These are phyloP conservation scores for Megaceryle maxima DNA, from an alignment of 2,113 vertebrate genomes.

Conservation along the genomic window DNA sequence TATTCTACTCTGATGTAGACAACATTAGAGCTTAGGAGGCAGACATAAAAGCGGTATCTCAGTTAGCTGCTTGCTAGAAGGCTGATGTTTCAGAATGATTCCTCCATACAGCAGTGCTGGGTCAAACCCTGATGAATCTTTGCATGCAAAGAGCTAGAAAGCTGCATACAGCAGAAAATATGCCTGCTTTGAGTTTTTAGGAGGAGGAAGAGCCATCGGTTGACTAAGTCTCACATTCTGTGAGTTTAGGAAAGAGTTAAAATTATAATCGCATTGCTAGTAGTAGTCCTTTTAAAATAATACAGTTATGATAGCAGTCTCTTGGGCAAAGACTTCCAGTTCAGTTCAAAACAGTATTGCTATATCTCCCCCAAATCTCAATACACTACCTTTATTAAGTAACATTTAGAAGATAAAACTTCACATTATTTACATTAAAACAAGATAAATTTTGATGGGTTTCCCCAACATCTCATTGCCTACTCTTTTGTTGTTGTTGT, in stretches of 20 bases:
- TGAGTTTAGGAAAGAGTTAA: not conserved
- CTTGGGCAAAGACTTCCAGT: not conserved
- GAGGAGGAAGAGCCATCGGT: not conserved
- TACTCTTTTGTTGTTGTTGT: not conserved
- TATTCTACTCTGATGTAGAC: not conserved
- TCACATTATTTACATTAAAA: not conserved
- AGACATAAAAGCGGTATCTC: not conserved
- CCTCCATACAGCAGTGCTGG: not conserved
- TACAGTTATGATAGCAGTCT: not conserved
- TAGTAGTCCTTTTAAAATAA: not conserved
- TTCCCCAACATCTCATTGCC: not conserved
- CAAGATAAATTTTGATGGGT: not conserved
- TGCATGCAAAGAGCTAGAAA: not conserved
- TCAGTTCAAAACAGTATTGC: not conserved
- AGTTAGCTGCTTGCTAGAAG: not conserved
- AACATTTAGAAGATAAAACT: not conserved
- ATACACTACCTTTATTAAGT: not conserved
- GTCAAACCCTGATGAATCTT: not conserved
- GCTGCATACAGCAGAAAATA: not conserved
- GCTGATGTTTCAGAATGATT: not conserved
- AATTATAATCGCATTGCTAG: not conserved
- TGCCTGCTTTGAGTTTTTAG: not conserved
- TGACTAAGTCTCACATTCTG: not conserved
- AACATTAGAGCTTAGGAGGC: not conserved
- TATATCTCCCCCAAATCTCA: not conserved